phyloP scores from a whole-genome alignment of 2,113 vertebrate genomes.

The Neolamprologus toae region DNA sequence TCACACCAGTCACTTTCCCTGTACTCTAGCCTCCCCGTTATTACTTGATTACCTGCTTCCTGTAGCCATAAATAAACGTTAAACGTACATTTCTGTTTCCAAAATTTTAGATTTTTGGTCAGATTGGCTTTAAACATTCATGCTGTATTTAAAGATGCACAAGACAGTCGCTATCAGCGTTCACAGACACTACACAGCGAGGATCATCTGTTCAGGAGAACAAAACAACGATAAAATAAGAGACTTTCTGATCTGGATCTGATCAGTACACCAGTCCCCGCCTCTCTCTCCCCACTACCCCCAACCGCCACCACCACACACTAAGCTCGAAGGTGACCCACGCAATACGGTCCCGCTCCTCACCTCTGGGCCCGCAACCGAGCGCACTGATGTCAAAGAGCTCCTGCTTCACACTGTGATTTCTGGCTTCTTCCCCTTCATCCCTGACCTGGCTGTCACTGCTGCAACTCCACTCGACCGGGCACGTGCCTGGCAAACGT shows the following conservation, averaged over 20 bases:
- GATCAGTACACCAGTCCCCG: background rate
- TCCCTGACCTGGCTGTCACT: slow-evolving; percentile 31
- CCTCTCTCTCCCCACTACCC: background rate
- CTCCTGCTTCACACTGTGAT: slow-evolving; percentile 88
- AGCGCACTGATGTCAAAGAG: slow-evolving; percentile 80
- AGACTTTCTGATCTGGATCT: background rate
- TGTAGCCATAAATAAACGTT: slow-evolving; percentile 15
- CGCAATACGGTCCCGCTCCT: slow-evolving; percentile 21
- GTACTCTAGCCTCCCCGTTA: background rate
- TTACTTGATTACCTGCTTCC: slow-evolving; percentile 48
- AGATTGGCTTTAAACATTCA: background rate
- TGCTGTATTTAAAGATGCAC: background rate
- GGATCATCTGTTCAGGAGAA: background rate
- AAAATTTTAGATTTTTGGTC: background rate
- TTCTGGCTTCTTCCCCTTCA: slow-evolving; percentile 73
- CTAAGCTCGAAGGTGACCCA: slow-evolving; percentile 36
- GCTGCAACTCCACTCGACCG: background rate
- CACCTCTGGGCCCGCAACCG: slow-evolving; percentile 64
- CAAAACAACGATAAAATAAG: background rate
- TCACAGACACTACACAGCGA: background rate
- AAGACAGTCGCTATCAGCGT: background rate
- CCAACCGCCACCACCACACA: background rate
- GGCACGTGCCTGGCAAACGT: background rate
- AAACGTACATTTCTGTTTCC: background rate
- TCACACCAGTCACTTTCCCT: background rate